Conservation (phyloP, 2,797 vertebrate species). For the Pelodytes ibericus region DNA sequence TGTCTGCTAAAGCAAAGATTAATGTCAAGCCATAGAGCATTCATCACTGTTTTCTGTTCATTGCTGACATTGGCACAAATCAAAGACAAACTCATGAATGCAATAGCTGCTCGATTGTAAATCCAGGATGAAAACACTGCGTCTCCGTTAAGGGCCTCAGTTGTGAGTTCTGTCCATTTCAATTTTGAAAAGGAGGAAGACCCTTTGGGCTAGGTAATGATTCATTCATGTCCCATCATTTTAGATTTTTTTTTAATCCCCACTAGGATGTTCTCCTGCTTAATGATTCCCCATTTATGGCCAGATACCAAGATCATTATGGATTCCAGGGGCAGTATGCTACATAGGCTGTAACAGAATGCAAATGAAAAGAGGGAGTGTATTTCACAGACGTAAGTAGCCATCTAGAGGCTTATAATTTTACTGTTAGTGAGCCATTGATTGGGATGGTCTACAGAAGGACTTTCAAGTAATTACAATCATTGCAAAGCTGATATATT, state of each 20-base stretch:
- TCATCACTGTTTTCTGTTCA: conserved; percentile 54
- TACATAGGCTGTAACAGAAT: conserved; percentile 75
- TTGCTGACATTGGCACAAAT: conserved; percentile 55
- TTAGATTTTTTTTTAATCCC: conserved; percentile 40
- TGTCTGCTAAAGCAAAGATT: conserved; percentile 55
- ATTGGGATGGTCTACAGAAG: conserved; percentile 85
- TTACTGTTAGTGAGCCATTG: conserved; percentile 78
- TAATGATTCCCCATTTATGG: conserved; percentile 53
- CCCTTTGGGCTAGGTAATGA: conserved; percentile 54
- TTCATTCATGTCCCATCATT: conserved; percentile 55
- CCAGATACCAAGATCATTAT: conserved; percentile 62
- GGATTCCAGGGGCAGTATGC: conserved; percentile 64
- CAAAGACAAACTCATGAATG: conserved; percentile 55
- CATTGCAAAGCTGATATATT: conserved; percentile 46
- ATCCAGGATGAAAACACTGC: conserved; percentile 50
- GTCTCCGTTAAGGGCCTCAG: conserved; percentile 33
- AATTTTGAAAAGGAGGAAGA: conserved; percentile 50
- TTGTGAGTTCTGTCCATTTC: conserved; percentile 51
- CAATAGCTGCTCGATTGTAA: conserved; percentile 51
- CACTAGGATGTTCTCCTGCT: conserved; percentile 50
- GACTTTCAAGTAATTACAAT: conserved; percentile 71
- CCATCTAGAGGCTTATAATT: conserved; percentile 80
- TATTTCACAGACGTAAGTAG: conserved; percentile 63
- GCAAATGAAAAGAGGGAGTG: conserved; percentile 65
- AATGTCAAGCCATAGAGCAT: conserved; percentile 47